Evolutionary conservation across 2,888 invertebrate genomes (phyloP), one percentile per base, ranked within the genome.

Genomic region (Tenthredo notha): DNA sequence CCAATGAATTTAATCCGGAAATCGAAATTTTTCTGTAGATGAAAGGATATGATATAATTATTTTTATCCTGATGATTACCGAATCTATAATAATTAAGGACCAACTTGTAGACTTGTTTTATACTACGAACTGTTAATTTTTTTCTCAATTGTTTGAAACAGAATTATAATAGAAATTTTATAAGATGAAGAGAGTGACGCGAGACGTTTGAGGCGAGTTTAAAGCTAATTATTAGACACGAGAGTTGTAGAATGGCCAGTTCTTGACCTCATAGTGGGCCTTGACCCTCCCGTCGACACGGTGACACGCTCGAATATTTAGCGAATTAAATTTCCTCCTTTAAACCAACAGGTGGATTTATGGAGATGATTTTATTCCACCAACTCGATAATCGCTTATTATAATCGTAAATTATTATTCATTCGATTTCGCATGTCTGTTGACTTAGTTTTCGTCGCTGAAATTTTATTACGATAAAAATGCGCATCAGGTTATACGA

Each of bases 231-330:
- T n/a, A n/a, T 80, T 40, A 6, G 5, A 80, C 40, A 80, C 61
- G 80, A 80, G 61, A 80, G 61, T 80, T 61, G 40, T 50, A 43
- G 61, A 61, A 61, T 3, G 9, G 80, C 9, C 61, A 61, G 40
- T 80, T 80, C 80, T 61, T 80, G 80, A 80, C 61, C 80, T 40
- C 50, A 15, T 21, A 61, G 18, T 40, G 43, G 80, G 50, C 80
- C 80, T 80, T 80, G 80, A 58, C 58, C 80, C 80, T 50, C 12
- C 33, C 58, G 37, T 61, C 80, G 80, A 80, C 80, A 80, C 80
- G 58, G 80, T 80, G 80, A 80, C 80, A 80, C 80, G 58, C 61
- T 80, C 29, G 80, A 61, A 80, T 80, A 40, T 43, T 25, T 7
- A 10, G 3, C 40, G 37, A 58, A 61, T 80, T n/a, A 18, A 40